Conservation (phyloP, 2,888 invertebrate genomes). For the Timema cristinae region DNA sequence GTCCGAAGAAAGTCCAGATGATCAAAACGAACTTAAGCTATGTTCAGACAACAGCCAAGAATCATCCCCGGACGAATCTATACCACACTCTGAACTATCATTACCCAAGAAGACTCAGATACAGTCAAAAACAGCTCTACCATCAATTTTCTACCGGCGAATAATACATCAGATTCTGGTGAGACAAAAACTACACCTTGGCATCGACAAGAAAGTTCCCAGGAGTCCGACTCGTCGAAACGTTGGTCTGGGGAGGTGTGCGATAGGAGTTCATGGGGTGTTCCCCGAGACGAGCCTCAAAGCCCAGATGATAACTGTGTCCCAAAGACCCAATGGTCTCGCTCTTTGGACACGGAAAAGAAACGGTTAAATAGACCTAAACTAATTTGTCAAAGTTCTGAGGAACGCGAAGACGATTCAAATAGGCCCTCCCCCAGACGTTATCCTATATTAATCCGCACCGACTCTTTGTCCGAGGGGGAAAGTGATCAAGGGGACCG, state of each 20-base stretch:
- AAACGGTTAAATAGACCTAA: slow-evolving; percentile 17
- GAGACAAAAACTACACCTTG: slow-evolving; percentile 4
- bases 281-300: slow-evolving; percentile 43
- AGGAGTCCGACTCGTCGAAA: slow-evolving; percentile 12
- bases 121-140: neutral
- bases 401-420: slow-evolving; percentile 63
- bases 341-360: neutral
- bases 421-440: slow-evolving; percentile 27
- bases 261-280: slow-evolving; percentile 36
- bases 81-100: too few relatives aligned
- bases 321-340: neutral
- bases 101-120: neutral
- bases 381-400: slow-evolving; percentile 67
- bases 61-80: too few relatives aligned
- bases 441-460: slow-evolving; percentile 42
- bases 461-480: slow-evolving; percentile 69
- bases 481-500: slow-evolving; percentile 54
- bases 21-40: too few relatives aligned
- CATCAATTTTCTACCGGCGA: too few relatives aligned
- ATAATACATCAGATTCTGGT: neutral
- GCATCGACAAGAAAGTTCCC: slow-evolving; percentile 17
- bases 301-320: slow-evolving; percentile 44
- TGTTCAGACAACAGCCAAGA: too few relatives aligned
- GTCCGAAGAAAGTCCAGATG: neutral
- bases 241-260: slow-evolving; percentile 31